phyloP scores from a whole-genome alignment of 2,797 vertebrate genomes.

The Choloepus didactylus region DNA sequence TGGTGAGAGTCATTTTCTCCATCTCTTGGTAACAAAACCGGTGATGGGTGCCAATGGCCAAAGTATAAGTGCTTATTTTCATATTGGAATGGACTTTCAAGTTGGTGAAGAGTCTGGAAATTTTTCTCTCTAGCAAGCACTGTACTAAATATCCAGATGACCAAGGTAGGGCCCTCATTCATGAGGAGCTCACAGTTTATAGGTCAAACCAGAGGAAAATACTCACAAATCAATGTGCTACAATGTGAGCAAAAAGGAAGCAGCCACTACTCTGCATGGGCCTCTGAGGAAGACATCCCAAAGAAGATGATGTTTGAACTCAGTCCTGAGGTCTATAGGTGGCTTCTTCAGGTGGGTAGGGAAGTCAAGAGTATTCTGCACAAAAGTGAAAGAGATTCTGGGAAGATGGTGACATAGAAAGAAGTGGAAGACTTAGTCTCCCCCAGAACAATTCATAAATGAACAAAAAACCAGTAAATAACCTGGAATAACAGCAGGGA shows the following conservation, averaged over 20 bases:
- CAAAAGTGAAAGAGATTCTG: background rate
- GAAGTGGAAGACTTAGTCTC: too few species aligned
- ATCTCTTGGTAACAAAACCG: background rate
- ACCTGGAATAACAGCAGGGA: too few species aligned
- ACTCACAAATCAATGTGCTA: background rate
- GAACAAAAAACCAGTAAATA: too few species aligned
- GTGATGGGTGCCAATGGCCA: background rate
- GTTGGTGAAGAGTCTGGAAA: background rate
- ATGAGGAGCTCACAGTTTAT: background rate
- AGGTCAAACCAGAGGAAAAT: background rate
- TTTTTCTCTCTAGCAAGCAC: background rate
- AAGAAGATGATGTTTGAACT: background rate
- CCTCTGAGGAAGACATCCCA: background rate
- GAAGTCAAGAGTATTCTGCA: background rate
- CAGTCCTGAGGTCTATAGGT: background rate
- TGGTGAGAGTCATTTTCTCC: background rate
- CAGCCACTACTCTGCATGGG: background rate
- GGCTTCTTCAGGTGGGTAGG: background rate
- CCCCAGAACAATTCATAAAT: too few species aligned
- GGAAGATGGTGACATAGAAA: too few species aligned
- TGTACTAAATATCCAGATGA: background rate
- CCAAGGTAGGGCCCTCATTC: background rate
- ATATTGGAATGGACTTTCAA: background rate
- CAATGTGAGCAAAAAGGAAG: background rate
- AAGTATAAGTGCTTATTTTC: background rate